Evolutionary conservation across 2,797 vertebrate species (phyloP).

Genomic region (Myotis myotis): DNA sequence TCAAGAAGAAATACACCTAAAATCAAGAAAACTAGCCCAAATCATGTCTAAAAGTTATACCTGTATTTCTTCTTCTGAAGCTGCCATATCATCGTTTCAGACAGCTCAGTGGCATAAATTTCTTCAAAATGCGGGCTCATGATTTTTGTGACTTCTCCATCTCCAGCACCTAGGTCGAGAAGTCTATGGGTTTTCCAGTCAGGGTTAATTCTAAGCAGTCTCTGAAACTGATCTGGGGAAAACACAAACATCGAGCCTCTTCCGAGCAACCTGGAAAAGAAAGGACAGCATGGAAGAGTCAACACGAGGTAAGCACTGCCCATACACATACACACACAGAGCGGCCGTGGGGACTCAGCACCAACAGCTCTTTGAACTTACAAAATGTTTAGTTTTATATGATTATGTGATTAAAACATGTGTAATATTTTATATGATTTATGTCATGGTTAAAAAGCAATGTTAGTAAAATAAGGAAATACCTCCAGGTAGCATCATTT

Average conservation of each 20-base stretch:
- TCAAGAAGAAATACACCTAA: slow-evolving; percentile 43
- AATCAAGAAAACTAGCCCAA: neutral
- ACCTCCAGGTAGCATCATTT: neutral
- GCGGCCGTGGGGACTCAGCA: neutral
- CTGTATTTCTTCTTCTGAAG: slow-evolving; percentile 96
- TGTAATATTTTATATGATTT: neutral
- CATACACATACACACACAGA: neutral
- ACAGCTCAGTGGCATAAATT: slow-evolving; percentile 96
- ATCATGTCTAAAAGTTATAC: slow-evolving; percentile 82
- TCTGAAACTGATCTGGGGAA: slow-evolving; percentile 94
- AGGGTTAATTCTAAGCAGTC: slow-evolving; percentile 89
- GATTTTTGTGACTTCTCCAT: slow-evolving; percentile 95
- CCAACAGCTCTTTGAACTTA: neutral
- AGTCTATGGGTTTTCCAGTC: slow-evolving; percentile 94
- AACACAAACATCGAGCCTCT: slow-evolving; percentile 99
- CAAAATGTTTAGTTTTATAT: neutral
- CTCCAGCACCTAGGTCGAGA: slow-evolving; percentile 96
- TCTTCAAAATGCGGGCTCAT: slow-evolving; percentile 95
- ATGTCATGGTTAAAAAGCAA: neutral
- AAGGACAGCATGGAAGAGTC: slow-evolving; percentile 56
- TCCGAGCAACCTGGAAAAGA: slow-evolving; percentile 91
- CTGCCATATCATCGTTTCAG: slow-evolving; percentile 97
- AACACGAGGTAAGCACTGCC: neutral
- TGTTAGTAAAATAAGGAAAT: slow-evolving; percentile 27
- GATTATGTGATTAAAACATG: neutral